Evolutionary conservation across 2,113 vertebrate species (phyloP).

Genomic region (Strix aluco): DNA sequence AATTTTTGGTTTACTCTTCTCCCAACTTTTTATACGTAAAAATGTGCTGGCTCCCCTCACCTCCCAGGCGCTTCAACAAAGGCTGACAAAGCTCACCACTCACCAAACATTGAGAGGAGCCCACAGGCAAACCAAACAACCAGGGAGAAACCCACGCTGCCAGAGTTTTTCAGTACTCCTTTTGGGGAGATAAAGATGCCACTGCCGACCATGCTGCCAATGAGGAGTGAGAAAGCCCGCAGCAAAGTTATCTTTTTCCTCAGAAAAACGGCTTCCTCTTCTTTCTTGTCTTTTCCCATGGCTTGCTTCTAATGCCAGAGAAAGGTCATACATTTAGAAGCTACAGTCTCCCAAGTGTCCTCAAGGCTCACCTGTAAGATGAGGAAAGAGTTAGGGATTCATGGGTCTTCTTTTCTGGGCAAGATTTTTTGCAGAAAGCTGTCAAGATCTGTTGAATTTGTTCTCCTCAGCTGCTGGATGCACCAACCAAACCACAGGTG

Average conservation of each 20-base stretch:
- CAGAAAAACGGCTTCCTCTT: conserved; percentile 69
- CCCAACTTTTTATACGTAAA: neutral
- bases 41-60: neutral
- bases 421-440: neutral
- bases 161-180: conserved; percentile 85
- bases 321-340: neutral
- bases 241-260: conserved; percentile 80
- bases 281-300: conserved; percentile 57
- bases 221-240: conserved; percentile 78
- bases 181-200: conserved; percentile 92
- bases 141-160: conserved; percentile 85
- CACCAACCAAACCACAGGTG: neutral
- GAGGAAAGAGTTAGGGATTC: neutral
- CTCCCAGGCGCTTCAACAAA: neutral
- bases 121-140: conserved; percentile 84
- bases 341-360: neutral
- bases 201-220: conserved; percentile 87
- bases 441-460: neutral
- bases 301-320: neutral
- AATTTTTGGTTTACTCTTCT: neutral
- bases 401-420: neutral
- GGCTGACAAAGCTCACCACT: conserved; percentile 38
- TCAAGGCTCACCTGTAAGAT: conserved; percentile 52
- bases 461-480: neutral
- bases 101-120: conserved; percentile 85